Percentiles rank a stretch among this genome's conserved stretches.
These are phyloP conservation scores for Tiliqua scincoides DNA, from an alignment of 2,113 vertebrate genomes.

Conservation along the genomic window DNA sequence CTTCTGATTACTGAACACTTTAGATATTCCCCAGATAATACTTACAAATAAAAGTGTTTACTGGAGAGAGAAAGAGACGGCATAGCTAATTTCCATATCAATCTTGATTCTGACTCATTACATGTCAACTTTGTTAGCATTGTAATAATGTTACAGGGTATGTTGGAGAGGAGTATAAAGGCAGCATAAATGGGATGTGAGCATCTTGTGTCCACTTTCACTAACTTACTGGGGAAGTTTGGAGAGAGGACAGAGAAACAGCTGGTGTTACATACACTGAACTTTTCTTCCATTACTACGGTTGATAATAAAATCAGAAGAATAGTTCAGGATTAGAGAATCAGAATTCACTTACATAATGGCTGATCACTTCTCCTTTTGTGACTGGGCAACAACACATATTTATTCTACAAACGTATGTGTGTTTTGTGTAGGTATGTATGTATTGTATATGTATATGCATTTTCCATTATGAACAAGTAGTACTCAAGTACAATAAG, in stretches of 20 bases:
- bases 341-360: not conserved
- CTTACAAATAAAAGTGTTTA: not conserved
- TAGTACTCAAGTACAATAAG: not conserved
- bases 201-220: not conserved
- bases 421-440: not conserved
- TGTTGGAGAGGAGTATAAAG: not conserved
- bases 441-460: too few relatives aligned
- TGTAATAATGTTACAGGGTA: not conserved
- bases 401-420: not conserved
- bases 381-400: not conserved
- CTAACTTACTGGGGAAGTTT: not conserved
- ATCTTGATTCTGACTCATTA: not conserved
- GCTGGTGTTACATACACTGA: not conserved
- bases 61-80: not conserved
- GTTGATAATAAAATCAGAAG: not conserved
- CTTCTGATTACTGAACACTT: not conserved
- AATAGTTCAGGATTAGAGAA: not conserved
- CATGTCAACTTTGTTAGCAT: not conserved
- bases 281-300: not conserved
- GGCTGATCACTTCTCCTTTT: not conserved
- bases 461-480: not conserved
- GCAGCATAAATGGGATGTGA: not conserved
- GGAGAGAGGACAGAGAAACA: not conserved
- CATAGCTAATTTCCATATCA: constrained; percentile 5
- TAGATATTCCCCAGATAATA: not conserved